Percentiles rank a stretch among this genome's conserved stretches.
These are phyloP conservation scores for Synergus japonicus DNA, from an alignment of 2,888 invertebrate species.

Conservation along the genomic window DNA sequence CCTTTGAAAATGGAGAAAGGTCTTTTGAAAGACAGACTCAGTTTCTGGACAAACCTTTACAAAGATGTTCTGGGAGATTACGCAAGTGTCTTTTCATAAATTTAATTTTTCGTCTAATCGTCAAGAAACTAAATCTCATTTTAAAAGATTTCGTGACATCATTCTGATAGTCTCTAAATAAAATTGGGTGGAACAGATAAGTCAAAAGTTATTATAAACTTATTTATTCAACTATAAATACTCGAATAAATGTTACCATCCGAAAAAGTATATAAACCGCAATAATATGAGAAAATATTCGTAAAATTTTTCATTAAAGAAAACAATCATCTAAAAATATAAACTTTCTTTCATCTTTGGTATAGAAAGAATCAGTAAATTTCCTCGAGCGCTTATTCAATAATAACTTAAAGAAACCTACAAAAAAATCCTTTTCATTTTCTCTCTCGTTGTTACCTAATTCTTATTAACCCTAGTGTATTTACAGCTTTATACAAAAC, in stretches of 20 bases:
- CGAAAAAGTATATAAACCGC: neutral
- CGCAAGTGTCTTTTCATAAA: conserved; percentile 34
- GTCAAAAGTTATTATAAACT: neutral
- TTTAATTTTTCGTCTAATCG: neutral
- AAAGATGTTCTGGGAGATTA: conserved; percentile 62
- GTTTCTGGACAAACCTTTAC: conserved; percentile 78
- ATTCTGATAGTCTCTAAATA: neutral
- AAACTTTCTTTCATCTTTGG: neutral
- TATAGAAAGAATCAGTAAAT: neutral
- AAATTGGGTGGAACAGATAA: neutral
- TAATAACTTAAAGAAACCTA: neutral
- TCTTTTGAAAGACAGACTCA: conserved; percentile 73
- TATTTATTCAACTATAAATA: conserved; percentile 9
- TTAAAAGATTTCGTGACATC: neutral
- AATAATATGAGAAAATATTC: neutral
- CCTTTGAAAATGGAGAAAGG: conserved; percentile 67
- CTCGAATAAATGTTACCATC: neutral
- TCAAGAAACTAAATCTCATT: neutral
- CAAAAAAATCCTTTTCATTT: neutral
- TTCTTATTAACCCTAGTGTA: neutral
- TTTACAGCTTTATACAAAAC: conserved; percentile 35
- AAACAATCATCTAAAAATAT: neutral
- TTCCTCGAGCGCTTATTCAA: neutral
- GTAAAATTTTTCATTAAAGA: neutral
- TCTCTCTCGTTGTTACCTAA: neutral